Evolutionary conservation across 2,113 vertebrate species (phyloP).

Genomic region (Heteronetta atricapilla): DNA sequence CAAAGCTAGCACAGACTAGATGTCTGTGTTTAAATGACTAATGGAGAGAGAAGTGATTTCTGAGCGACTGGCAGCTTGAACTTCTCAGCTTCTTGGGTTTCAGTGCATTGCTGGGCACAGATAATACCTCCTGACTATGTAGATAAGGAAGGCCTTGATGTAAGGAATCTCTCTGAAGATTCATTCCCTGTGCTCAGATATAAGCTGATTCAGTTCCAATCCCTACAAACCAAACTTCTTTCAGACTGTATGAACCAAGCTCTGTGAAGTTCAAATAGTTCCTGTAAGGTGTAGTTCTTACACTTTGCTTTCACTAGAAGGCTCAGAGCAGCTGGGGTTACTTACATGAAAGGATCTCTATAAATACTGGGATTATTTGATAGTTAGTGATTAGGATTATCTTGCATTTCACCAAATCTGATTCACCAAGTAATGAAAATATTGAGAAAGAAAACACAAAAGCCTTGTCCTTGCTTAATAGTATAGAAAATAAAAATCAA

Average conservation of each 20-base stretch:
- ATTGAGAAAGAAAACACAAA: not conserved
- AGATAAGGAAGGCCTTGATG: constrained; percentile 41
- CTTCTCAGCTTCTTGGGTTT: constrained; percentile 16
- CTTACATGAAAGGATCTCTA: not conserved
- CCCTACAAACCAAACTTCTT: not conserved
- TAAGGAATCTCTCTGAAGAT: constrained; percentile 33
- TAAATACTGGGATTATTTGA: not conserved
- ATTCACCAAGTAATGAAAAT: not conserved
- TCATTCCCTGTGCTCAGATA: not conserved
- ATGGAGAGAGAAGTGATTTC: constrained; percentile 8
- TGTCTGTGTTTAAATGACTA: not conserved
- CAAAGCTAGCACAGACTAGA: not conserved
- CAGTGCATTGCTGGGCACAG: not conserved
- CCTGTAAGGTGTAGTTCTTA: not conserved
- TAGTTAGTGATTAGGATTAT: not conserved
- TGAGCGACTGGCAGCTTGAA: not conserved
- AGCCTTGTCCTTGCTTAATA: not conserved
- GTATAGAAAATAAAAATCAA: not conserved
- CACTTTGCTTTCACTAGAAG: not conserved
- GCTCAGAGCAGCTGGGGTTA: not conserved
- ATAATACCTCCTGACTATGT: constrained; percentile 33
- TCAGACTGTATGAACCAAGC: not conserved
- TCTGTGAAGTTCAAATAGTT: constrained; percentile 10
- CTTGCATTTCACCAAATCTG: not conserved
- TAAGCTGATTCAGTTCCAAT: constrained; percentile 13